These are phyloP conservation scores for Heliconius hermathena DNA, from an alignment of 1,140 invertebrate genomes.

Conservation along the genomic window DNA sequence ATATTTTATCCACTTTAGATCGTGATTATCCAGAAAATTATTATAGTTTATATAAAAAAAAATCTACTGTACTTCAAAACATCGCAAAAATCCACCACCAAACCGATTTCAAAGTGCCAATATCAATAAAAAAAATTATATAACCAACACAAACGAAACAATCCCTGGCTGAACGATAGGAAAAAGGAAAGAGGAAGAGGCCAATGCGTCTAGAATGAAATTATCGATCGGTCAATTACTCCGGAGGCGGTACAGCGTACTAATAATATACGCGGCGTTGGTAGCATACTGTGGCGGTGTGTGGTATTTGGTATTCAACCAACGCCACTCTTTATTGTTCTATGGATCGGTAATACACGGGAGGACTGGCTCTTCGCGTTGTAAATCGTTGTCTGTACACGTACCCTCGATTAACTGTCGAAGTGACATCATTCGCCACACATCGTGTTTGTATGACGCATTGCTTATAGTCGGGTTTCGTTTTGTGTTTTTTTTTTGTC, in stretches of 20 bases:
- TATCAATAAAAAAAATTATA: neutral
- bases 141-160: neutral
- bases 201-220: conserved; percentile 77
- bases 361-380: conserved; percentile 76
- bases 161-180: conserved; percentile 71
- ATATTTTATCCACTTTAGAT: too few species aligned
- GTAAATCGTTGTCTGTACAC: conserved; percentile 79
- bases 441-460: conserved; percentile 4
- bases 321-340: conserved; percentile 75
- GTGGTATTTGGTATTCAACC: conserved; percentile 70
- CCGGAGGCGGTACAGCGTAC: conserved; percentile 65
- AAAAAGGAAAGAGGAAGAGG: conserved; percentile 80
- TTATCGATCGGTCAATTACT: conserved; percentile 80
- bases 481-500: neutral
- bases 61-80: too few species aligned
- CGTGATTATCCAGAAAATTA: too few species aligned
- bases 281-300: conserved; percentile 57
- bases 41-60: too few species aligned
- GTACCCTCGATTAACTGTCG: conserved; percentile 64
- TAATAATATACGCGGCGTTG: conserved; percentile 71
- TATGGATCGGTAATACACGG: conserved; percentile 79
- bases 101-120: neutral
- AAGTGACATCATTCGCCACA: conserved; percentile 65
- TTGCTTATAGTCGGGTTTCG: neutral
- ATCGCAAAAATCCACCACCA: neutral